phyloP scores from a whole-genome alignment of 2,113 vertebrate species.

The Colaptes auratus region DNA sequence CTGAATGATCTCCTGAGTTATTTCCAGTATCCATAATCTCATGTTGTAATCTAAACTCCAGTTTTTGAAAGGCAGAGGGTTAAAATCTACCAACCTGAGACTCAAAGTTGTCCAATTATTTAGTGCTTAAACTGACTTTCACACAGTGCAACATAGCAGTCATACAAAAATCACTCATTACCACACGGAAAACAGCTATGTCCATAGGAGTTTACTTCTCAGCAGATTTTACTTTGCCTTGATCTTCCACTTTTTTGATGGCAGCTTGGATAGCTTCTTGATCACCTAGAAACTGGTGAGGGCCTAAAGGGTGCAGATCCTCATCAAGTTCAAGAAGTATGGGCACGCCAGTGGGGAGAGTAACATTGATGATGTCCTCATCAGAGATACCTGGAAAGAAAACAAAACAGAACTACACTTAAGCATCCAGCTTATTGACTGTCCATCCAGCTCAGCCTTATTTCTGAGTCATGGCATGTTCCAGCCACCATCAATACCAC shows the following conservation, averaged over 20 bases:
- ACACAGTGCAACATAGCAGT: conserved; percentile 44
- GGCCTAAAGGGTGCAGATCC: conserved; percentile 84
- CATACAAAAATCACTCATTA: background rate
- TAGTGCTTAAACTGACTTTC: conserved; percentile 17
- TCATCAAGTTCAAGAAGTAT: conserved; percentile 92
- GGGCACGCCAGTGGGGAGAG: conserved; percentile 93
- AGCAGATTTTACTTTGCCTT: conserved; percentile 88
- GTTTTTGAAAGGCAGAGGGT: conserved; percentile 5
- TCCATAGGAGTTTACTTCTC: conserved; percentile 54
- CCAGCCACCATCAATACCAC: background rate
- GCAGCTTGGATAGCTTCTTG: conserved; percentile 92
- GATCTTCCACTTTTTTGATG: conserved; percentile 97
- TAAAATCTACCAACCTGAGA: background rate
- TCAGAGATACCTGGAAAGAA: conserved; percentile 88
- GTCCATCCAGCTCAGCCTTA: background rate
- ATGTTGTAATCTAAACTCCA: background rate
- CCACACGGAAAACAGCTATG: background rate
- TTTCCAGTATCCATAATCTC: background rate
- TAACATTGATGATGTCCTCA: conserved; percentile 87
- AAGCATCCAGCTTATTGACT: background rate
- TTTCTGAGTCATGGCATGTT: background rate
- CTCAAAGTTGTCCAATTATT: background rate
- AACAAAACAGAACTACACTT: background rate
- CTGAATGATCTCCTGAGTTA: background rate
- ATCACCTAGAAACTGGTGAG: conserved; percentile 90